A percentile compares a stretch with the other conserved stretches of the same genome.
Conservation (phyloP, 2,113 vertebrate species). For the Pollimyrus isidori region DNA sequence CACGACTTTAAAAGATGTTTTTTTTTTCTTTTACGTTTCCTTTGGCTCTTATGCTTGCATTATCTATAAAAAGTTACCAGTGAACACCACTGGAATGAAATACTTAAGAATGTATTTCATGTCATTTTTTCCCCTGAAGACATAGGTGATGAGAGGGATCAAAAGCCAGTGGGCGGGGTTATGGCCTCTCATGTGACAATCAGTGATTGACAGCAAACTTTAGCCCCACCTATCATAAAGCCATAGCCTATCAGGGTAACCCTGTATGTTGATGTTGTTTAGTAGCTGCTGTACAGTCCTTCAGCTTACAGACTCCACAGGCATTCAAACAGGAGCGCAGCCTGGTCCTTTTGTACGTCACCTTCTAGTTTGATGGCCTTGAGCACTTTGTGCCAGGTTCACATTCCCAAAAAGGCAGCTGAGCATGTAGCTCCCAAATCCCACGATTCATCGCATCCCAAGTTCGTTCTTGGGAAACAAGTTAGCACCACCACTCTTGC, state of each 20-base stretch:
- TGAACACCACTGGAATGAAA: background rate
- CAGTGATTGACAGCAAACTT: background rate
- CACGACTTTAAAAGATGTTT: background rate
- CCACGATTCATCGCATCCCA: background rate
- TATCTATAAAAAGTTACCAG: background rate
- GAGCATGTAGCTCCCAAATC: conserved; percentile 24
- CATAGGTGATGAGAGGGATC: background rate
- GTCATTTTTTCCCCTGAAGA: background rate
- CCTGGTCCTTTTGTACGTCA: background rate
- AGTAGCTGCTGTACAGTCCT: background rate
- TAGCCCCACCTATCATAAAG: background rate
- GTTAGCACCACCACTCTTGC: background rate
- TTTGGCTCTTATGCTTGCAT: background rate
- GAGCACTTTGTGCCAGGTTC: conserved; percentile 43
- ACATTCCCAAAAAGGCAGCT: conserved; percentile 46
- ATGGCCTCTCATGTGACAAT: background rate
- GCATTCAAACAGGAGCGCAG: background rate
- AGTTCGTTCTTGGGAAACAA: background rate
- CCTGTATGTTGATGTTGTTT: background rate
- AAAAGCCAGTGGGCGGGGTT: background rate
- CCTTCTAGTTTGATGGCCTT: background rate
- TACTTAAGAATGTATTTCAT: background rate
- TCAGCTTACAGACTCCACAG: background rate
- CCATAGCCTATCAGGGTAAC: background rate
- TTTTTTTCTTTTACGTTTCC: background rate